Base-by-base conservation (phyloP, 1,140 invertebrate genomes). In the Chironomus tepperi region DNA sequence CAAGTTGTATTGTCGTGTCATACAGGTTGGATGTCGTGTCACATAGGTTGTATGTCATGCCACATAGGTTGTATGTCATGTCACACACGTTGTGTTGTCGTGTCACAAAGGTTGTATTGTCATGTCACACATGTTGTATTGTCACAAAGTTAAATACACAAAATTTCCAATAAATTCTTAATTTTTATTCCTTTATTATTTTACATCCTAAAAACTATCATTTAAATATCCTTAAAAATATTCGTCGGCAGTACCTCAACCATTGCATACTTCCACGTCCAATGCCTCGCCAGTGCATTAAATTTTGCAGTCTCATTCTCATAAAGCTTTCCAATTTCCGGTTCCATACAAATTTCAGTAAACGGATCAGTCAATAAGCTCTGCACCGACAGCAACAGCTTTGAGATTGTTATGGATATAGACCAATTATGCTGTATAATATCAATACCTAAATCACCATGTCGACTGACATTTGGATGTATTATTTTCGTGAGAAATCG, bases 361-460 rank as follows among this genome's bases (percentile, higher is more conserved):
- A 92, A 97, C 0, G 96, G 95, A 84, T 98, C 96, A 0, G 95
- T 98, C 18, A 98, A 86, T 47, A 97, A 84, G 78, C 94, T 96
- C 86, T 97, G 95, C 74, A 96, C 90, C 75, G 93, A 95, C 72
- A 95, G 89, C 74, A 96, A 87, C 67, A 95, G 89, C 81, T 98
- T 97, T 65, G 93, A 91, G 80, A 97, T 92, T 12, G 95, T 97
- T 24, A 98, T 83, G 10, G 95, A 95, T 74, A 97, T 84, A 43
- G 93, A 96, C 96, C 96, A 98, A 83, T 97, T 97, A 82, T 97
- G 93, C 79, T 95, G 93, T 79, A 98, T 95, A 12, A 93, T 96
- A 84, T 97, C 96, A 75, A 97, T 93, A 43, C 95, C 95, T 75
- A 97, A 94, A 84, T 97, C 95, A n/a, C 95, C 96, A 81, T 98